Evolutionary conservation across 2,797 vertebrate genomes (phyloP).

Genomic region (Onychomys torridus): DNA sequence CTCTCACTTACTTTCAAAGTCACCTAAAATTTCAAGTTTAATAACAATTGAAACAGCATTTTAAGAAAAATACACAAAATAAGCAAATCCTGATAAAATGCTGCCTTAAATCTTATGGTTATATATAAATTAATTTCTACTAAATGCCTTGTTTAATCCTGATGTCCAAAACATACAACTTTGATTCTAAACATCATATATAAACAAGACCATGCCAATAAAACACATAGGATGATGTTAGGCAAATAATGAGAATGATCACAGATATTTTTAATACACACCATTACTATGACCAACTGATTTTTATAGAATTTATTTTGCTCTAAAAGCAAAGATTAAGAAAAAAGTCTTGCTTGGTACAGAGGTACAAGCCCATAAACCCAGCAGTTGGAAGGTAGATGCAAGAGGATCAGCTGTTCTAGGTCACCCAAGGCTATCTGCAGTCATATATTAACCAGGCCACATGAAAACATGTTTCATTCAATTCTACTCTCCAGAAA

Average conservation of each 20-base stretch:
- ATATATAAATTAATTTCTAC: conserved; percentile 26
- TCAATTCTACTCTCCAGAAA: neutral
- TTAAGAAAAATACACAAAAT: conserved; percentile 34
- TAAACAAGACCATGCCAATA: neutral
- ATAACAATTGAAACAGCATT: conserved; percentile 33
- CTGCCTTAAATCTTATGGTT: conserved; percentile 18
- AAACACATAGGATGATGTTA: neutral
- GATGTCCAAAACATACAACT: neutral
- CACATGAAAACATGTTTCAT: neutral
- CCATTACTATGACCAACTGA: neutral
- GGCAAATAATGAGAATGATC: neutral
- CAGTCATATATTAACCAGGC: neutral
- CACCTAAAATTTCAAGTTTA: conserved; percentile 46
- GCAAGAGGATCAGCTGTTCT: no score
- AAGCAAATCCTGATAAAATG: neutral
- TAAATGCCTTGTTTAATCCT: conserved; percentile 26
- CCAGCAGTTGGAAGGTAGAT: neutral
- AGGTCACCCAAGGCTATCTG: neutral
- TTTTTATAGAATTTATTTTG: neutral
- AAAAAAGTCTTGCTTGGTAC: neutral
- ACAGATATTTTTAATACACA: conserved; percentile 1
- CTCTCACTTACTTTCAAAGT: conserved; percentile 46
- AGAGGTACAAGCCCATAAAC: neutral
- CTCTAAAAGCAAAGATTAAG: neutral
- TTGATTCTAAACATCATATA: conserved; percentile 23